These are phyloP conservation scores for Delphinus delphis DNA, from an alignment of 2,113 vertebrate genomes.

Conservation along the genomic window DNA sequence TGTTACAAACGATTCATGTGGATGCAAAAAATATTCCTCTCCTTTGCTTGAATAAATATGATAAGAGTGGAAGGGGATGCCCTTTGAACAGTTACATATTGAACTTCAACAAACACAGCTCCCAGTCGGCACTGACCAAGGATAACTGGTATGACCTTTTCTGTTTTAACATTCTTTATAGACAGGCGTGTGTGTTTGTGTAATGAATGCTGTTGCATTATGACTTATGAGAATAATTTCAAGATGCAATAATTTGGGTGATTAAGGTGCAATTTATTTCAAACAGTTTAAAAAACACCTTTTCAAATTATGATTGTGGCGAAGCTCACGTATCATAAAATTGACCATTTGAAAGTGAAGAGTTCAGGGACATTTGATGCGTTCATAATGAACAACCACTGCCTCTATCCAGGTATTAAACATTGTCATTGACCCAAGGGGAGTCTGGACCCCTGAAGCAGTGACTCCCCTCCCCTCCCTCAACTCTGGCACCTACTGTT, in stretches of 20 bases:
- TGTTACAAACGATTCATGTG: constrained; percentile 67
- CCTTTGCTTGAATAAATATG: constrained; percentile 55
- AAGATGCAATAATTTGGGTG: background rate
- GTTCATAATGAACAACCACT: background rate
- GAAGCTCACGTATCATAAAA: background rate
- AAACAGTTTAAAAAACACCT: background rate
- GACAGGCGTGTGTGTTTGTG: background rate
- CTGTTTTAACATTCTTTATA: background rate
- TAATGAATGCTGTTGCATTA: background rate
- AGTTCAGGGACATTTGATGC: background rate
- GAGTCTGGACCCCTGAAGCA: background rate
- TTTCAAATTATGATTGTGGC: background rate
- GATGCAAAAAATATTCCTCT: constrained; percentile 63
- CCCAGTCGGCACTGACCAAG: constrained; percentile 10
- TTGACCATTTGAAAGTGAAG: background rate
- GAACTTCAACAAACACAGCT: constrained; percentile 76
- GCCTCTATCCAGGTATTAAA: background rate
- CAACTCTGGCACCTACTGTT: background rate
- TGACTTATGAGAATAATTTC: background rate
- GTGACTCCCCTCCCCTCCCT: background rate
- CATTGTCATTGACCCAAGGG: background rate
- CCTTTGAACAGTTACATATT: constrained; percentile 75
- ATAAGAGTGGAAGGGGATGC: constrained; percentile 47
- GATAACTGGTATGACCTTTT: constrained; percentile 66
- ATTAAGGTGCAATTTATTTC: background rate